A percentile compares a stretch with the other conserved stretches of the same genome.
Conservation (phyloP, 1,140 invertebrate species). For the Micrasema longulum region DNA sequence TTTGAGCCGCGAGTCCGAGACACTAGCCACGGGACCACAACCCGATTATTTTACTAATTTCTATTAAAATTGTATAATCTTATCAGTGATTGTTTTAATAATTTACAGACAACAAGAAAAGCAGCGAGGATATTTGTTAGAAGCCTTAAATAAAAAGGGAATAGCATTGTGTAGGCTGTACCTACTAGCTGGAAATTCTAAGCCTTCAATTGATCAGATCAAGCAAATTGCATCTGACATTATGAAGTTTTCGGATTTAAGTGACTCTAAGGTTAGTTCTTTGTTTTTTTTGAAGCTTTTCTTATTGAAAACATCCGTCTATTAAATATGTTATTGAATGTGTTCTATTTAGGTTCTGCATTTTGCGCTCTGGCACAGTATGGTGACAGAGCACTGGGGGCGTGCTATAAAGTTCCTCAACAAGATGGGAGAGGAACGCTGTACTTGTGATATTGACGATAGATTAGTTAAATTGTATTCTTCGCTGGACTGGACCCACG, state of each 20-base stretch:
- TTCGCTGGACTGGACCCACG: conserved; percentile 78
- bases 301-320: no score
- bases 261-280: conserved; percentile 77
- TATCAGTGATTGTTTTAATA: neutral
- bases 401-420: conserved; percentile 81
- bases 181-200: conserved; percentile 61
- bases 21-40: no score
- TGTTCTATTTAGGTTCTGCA: conserved; percentile 70
- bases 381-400: conserved; percentile 82
- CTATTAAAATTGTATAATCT: no score
- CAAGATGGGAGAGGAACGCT: conserved; percentile 85
- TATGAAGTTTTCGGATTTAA: conserved; percentile 82
- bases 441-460: conserved; percentile 79
- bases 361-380: conserved; percentile 85
- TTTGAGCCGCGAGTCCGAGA: no score
- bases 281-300: no score
- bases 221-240: conserved; percentile 77
- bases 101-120: conserved; percentile 84
- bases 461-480: conserved; percentile 76
- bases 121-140: conserved; percentile 80
- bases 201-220: conserved; percentile 69
- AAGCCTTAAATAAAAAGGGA: conserved; percentile 82
- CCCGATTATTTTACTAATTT: no score
- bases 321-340: neutral
- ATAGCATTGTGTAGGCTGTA: conserved; percentile 77